Evolutionary conservation across 2,113 vertebrate species (phyloP), one percentile per base, ranked within the genome.

Genomic region (Clarias batrachus): DNA sequence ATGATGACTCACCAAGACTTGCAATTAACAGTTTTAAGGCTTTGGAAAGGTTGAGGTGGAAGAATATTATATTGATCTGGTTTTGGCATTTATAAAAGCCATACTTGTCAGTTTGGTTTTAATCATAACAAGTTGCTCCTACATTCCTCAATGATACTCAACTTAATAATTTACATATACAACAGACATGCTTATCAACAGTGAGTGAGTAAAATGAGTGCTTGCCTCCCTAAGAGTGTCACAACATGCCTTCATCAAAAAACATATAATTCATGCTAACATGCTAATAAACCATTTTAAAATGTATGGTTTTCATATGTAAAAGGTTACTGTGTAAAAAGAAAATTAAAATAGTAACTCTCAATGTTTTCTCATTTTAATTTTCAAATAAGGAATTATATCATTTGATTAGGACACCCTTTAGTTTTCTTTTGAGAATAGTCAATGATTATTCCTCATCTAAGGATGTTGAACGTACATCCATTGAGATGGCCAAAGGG

Each of bases 71-170:
- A 76, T 27, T 56, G 25, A 54, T n/a, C 8, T 78, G 76, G 1
- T 78, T 48, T 78, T 56, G n/a, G 56, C 48, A 56, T 25, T 77
- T 54, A 25, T 78, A 78, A 77, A 77, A 74, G 33, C 33, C 17
- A 14, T 33, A 37, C 54, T 23, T 77, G 48, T 13, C 74, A 52
- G 48, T 77, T 76, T 77, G 21, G 23, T 54, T 77, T 10, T 52
- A 77, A 12, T n/a, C 54, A 54, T 54, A 54, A 52, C 25, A 76
- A 19, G 10, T 65, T 63, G 21, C n/a, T 66, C 63, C 25, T 66
- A 13, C 14, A 66, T 27, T n/a, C n/a, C 30, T 25, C 23, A 66
- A 11, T 66, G 11, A 66, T 66, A n/a, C 65, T n/a, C 65, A 66
- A 27, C n/a, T n/a, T 66, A 66, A 13, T 66, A 3, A 27, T 27